phyloP scores from a whole-genome alignment of 2,797 vertebrate genomes.

The Acridotheres tristis region DNA sequence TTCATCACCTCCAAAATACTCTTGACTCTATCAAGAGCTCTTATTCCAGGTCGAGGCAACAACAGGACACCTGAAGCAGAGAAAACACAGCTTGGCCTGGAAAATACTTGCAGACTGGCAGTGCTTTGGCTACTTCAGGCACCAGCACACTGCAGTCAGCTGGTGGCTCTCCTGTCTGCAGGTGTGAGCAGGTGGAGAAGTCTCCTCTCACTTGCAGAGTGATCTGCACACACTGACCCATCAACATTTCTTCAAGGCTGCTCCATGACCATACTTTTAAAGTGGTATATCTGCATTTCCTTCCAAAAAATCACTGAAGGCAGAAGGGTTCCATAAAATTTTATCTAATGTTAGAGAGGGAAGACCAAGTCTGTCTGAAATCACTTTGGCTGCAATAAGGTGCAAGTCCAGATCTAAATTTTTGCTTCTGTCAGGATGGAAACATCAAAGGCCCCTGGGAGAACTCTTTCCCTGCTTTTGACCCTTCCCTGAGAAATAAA shows the following conservation, averaged over 20 bases:
- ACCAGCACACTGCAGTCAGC: neutral
- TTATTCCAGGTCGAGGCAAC: neutral
- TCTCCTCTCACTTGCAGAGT: neutral
- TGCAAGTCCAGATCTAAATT: neutral
- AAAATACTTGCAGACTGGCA: neutral
- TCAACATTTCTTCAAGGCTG: neutral
- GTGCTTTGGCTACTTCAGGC: neutral
- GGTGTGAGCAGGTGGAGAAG: neutral
- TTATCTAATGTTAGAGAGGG: neutral
- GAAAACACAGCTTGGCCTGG: neutral
- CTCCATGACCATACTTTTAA: neutral
- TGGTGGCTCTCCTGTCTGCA: neutral
- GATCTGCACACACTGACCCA: neutral
- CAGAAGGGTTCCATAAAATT: neutral
- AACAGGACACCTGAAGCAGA: neutral
- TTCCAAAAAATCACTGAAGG: neutral
- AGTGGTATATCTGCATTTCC: fast-evolving
- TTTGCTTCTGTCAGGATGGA: neutral
- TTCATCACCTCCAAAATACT: neutral
- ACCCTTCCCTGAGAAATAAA: neutral
- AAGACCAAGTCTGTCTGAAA: neutral
- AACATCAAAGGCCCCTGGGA: neutral
- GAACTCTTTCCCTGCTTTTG: neutral
- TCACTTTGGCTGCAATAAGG: neutral
- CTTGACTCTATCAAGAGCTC: neutral